A percentile compares a stretch with the other conserved stretches of the same genome.
Evolutionary conservation across 2,113 vertebrate species (phyloP).

Genomic region (Periophthalmus modestus): DNA sequence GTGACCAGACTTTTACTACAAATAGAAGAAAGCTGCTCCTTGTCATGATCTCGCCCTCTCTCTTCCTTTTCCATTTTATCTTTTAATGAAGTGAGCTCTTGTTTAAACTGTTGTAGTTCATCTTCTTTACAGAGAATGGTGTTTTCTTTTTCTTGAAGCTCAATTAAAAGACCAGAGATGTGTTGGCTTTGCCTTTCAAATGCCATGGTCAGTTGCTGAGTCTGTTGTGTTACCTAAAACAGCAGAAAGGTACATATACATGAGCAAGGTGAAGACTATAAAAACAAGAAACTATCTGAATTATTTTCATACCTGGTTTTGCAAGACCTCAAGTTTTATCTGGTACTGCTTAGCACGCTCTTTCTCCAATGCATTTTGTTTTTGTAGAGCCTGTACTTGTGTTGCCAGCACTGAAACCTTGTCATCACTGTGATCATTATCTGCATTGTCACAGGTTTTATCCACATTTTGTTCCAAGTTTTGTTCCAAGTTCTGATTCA

Average conservation of each 20-base stretch:
- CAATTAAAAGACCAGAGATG: constrained; percentile 74
- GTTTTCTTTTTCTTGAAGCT: constrained; percentile 74
- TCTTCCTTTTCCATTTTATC: constrained; percentile 11
- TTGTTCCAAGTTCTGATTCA: not conserved
- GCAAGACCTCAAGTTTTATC: constrained; percentile 74
- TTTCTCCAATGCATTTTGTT: constrained; percentile 59
- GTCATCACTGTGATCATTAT: not conserved
- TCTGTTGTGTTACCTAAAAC: constrained; percentile 74
- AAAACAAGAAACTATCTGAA: not conserved
- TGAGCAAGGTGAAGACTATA: not conserved
- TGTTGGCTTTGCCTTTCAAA: constrained; percentile 80
- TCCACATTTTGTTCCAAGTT: constrained; percentile 12
- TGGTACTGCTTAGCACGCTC: constrained; percentile 63
- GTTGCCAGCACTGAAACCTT: constrained; percentile 32
- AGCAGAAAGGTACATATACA: not conserved
- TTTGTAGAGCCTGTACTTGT: constrained; percentile 63
- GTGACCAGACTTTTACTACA: not conserved
- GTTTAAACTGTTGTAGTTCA: constrained; percentile 61
- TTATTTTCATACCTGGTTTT: constrained; percentile 64
- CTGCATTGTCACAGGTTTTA: constrained; percentile 6
- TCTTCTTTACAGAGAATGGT: constrained; percentile 59
- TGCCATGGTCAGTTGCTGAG: constrained; percentile 75
- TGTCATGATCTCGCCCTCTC: not conserved
- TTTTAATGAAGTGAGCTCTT: constrained; percentile 52
- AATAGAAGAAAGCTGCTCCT: not conserved